Conservation (phyloP, 92 coral and sea anemone species). For the Nematostella vectensis region DNA sequence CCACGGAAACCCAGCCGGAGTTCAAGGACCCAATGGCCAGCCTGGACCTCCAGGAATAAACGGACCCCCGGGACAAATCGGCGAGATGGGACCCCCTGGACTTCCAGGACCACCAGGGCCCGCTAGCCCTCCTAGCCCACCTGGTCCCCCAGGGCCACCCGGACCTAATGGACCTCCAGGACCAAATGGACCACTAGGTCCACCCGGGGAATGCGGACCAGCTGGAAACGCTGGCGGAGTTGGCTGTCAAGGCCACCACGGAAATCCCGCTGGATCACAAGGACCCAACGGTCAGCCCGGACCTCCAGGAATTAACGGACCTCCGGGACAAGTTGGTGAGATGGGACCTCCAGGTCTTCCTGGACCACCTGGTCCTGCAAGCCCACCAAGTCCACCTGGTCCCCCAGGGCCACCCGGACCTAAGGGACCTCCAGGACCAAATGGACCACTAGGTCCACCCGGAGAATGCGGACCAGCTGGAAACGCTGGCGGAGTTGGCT, state of each 20-base stretch:
- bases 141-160: conserved; percentile 70
- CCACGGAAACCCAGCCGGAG: conserved; percentile 55
- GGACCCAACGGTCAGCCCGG: conserved; percentile 70
- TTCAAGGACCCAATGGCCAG: conserved; percentile 68
- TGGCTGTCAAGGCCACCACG: conserved; percentile 12
- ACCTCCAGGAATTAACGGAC: conserved; percentile 64
- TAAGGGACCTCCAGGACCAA: conserved; percentile 74
- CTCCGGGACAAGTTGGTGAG: conserved; percentile 55
- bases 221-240: conserved; percentile 36
- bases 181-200: conserved; percentile 70
- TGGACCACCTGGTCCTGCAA: conserved; percentile 61
- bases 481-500: conserved; percentile 19
- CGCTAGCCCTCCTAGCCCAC: conserved; percentile 50
- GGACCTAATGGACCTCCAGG: conserved; percentile 79
- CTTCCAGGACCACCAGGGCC: conserved; percentile 43
- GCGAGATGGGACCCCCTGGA: conserved; percentile 20
- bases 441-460: conserved; percentile 73
- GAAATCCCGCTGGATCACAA: conserved; percentile 40
- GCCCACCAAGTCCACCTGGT: conserved; percentile 64
- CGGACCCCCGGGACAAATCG: conserved; percentile 15
- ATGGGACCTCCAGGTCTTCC: conserved; percentile 55
- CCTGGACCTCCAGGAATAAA: conserved; percentile 40
- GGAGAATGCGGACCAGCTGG: conserved; percentile 59
- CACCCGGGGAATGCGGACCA: conserved; percentile 37
- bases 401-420: conserved; percentile 69